These are phyloP conservation scores for Belgica antarctica DNA, from an alignment of 2,888 invertebrate genomes.

Conservation along the genomic window DNA sequence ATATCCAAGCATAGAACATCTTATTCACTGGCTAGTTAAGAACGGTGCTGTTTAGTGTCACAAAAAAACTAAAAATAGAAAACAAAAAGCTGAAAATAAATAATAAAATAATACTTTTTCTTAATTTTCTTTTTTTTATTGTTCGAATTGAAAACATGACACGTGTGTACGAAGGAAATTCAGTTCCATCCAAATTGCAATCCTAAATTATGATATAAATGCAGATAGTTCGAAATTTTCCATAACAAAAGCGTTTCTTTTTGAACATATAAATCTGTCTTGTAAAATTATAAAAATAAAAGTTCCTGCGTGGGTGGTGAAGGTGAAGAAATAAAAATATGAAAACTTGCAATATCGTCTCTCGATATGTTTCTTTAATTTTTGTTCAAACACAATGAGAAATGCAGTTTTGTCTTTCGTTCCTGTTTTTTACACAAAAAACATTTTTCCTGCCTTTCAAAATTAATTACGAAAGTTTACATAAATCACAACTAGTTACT, in stretches of 20 bases:
- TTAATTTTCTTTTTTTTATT: background rate
- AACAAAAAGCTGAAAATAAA: background rate
- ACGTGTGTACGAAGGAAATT: too few relatives aligned
- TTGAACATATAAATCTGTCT: background rate
- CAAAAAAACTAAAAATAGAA: background rate
- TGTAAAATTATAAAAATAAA: background rate
- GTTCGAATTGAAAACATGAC: background rate
- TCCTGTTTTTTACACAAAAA: background rate
- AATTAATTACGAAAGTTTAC: slow-evolving; percentile 20
- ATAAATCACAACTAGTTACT: slow-evolving; percentile 24
- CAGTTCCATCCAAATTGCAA: too few relatives aligned
- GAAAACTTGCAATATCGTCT: background rate
- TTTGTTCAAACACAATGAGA: background rate
- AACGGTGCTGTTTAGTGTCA: too few relatives aligned
- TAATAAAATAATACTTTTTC: background rate
- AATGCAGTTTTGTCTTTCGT: slow-evolving; percentile 3
- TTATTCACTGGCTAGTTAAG: too few relatives aligned
- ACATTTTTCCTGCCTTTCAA: background rate
- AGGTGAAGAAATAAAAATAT: slow-evolving; percentile 4
- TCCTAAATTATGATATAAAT: background rate
- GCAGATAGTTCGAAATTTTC: too few relatives aligned
- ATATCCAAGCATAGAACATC: too few relatives aligned
- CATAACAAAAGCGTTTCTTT: too few relatives aligned
- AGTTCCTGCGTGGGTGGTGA: background rate
- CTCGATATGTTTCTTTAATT: background rate